A percentile compares a stretch with the other conserved stretches of the same genome.
phyloP scores from a whole-genome alignment of 2,113 vertebrate species.

The Muntiacus muntjak region DNA sequence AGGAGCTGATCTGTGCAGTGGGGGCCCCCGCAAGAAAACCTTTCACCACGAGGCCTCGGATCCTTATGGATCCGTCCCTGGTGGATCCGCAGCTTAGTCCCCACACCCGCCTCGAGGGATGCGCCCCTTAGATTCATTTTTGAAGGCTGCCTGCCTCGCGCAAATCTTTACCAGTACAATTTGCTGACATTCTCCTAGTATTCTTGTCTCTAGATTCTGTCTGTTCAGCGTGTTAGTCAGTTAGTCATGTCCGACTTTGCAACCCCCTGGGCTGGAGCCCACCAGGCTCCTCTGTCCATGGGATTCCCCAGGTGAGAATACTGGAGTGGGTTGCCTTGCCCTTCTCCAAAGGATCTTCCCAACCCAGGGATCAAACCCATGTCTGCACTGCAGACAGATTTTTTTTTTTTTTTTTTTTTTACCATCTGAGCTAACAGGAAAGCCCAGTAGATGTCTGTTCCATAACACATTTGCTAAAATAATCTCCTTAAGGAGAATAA shows the following conservation, averaged over 20 bases:
- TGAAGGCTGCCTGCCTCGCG: not conserved
- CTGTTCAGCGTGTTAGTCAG: not conserved
- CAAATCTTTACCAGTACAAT: not conserved
- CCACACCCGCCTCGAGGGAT: rapidly evolving
- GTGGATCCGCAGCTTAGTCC: not conserved
- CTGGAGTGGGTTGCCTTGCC: not conserved
- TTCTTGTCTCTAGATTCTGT: not conserved
- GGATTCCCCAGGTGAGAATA: not conserved
- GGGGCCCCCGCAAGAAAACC: not conserved
- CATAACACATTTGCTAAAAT: not conserved
- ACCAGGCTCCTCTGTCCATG: not conserved
- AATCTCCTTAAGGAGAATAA: not conserved
- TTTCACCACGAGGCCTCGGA: not conserved
- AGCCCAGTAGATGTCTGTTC: not conserved
- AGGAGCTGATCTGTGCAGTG: rapidly evolving
- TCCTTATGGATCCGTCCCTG: not conserved
- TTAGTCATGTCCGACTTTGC: not conserved
- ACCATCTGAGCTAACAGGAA: not conserved
- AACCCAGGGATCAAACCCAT: not conserved
- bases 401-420: not conserved
- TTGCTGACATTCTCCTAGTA: not conserved
- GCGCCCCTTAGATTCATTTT: not conserved
- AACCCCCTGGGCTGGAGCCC: not conserved
- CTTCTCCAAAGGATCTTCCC: not conserved
- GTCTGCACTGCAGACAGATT: not conserved